These are phyloP conservation scores for Lithophane socia DNA, from an alignment of 2,888 invertebrate species.

Conservation along the genomic window DNA sequence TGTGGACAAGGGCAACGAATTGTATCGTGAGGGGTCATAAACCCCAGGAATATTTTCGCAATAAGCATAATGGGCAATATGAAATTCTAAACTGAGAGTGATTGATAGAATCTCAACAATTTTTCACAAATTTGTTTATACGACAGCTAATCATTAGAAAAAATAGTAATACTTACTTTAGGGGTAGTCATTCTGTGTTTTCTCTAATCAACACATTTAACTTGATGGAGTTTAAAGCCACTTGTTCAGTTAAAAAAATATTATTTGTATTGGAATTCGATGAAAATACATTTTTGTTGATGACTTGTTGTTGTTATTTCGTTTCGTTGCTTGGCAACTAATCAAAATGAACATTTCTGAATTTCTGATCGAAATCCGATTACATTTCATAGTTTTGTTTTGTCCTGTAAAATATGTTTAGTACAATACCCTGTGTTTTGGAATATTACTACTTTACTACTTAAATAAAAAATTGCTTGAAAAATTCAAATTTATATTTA, in stretches of 20 bases:
- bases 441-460: neutral
- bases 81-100: neutral
- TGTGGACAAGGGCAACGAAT: neutral
- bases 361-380: neutral
- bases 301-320: slow-evolving; percentile 22
- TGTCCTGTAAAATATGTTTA: neutral
- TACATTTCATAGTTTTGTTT: neutral
- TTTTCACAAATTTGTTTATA: neutral
- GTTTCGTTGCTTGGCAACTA: slow-evolving; percentile 34
- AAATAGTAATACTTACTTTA: slow-evolving; percentile 72
- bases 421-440: too few species aligned
- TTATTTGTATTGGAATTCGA: neutral
- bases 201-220: neutral
- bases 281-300: slow-evolving; percentile 24
- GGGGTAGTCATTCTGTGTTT: slow-evolving; percentile 75
- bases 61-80: neutral
- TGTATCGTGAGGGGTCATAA: too few species aligned
- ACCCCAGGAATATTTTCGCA: neutral
- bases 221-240: slow-evolving; percentile 5
- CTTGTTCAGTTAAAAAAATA: neutral
- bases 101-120: neutral
- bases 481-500: neutral
- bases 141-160: neutral
- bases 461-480: neutral
- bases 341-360: slow-evolving; percentile 12